Evolutionary conservation across 2,113 vertebrate genomes (phyloP), one percentile per base, ranked within the genome.

Genomic region (Camelus dromedarius): DNA sequence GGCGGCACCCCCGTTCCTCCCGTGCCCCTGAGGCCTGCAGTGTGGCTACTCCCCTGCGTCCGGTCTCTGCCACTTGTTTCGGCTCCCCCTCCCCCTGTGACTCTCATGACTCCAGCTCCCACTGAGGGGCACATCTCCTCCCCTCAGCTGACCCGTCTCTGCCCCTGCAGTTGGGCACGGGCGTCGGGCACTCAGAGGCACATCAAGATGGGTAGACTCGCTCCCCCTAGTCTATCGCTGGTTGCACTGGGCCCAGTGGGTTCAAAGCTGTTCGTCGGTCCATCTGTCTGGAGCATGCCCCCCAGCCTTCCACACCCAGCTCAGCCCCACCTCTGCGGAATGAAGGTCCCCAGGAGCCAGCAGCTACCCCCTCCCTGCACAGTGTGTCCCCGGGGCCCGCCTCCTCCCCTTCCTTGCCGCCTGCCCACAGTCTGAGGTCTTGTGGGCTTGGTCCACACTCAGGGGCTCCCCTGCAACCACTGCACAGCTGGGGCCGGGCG

Each of bases 381-480:
- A 30, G 15, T 5, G 24, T 18, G 24, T 26, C 11, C 22, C 76
- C 35, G 1, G 30, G 14, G 6, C 46, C 30, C 7, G 18, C 15
- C 9, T 62, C 10, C 9, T 52, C 50, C 66, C 66, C 66, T 12
- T 13, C 11, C 0, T 12, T 4, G 26, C 50, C 18, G 1, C 22
- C 35, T 1, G 18, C 84, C 66, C 35, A 3, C 4, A 4, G 6
- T 87, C 35, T 10, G 26, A 52, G 24, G 19, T 9, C 58, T 20
- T 3, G 5, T 1, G n/a, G 0, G 11, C 12, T 12, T 5, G 20
- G 66, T 18, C 32, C 22, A 6, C 14, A 18, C 56, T 20, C 28
- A 8, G 60, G 60, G 12, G 84, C n/a, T 86, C n/a, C 11, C 54
- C 32, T n/a, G 5, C 46, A 14, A 4, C n/a, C 5, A 12, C 22